Evolutionary conservation across 2,113 vertebrate species (phyloP), one percentile per base, ranked within the genome.

Genomic region (Catagonus wagneri): DNA sequence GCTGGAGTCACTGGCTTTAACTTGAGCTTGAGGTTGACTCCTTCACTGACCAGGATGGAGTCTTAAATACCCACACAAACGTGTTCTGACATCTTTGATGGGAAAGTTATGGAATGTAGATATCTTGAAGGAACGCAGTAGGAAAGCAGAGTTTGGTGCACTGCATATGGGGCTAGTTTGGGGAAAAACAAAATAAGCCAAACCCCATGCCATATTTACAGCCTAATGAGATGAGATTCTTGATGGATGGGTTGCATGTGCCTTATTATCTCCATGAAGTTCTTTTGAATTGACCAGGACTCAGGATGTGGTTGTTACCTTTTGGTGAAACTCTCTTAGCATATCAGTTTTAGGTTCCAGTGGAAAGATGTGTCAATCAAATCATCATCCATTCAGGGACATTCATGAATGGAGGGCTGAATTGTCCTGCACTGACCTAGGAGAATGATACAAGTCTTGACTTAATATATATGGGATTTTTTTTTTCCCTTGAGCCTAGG

Each of bases 331-430:
- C 2, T 25, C 29, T 90, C 10, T 83, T 29, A 56, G 7, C 23
- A n/a, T 78, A 15, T 87, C 68, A n/a, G 44, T 90, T 95, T 68
- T 60, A 36, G 39, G 86, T 76, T 90, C 71, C 69, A n/a, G 54
- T 56, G 76, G 69, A 61, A 90, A 90, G 85, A 94, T 32, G 9
- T 63, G 96, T 90, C 79, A 29, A 36, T 94, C 52, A 69, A 83
- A 87, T 79, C 17, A 8, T 52, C n/a, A 52, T 92, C n/a, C 78
- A n/a, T 76, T 69, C 94, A 27, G 66, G 66, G 60, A 34, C 12
- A 29, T 61, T 89, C 54, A 74, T 72, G 88, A 75, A 85, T 58
- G 27, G 86, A 78, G 23, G 56, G 7, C 54, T 81, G 23, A 25
- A 39, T 60, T 76, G 44, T 81, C 66, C 66, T 71, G 39, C 52